Conservation (phyloP, 2,113 vertebrate species). For the Osmerus eperlanus region DNA sequence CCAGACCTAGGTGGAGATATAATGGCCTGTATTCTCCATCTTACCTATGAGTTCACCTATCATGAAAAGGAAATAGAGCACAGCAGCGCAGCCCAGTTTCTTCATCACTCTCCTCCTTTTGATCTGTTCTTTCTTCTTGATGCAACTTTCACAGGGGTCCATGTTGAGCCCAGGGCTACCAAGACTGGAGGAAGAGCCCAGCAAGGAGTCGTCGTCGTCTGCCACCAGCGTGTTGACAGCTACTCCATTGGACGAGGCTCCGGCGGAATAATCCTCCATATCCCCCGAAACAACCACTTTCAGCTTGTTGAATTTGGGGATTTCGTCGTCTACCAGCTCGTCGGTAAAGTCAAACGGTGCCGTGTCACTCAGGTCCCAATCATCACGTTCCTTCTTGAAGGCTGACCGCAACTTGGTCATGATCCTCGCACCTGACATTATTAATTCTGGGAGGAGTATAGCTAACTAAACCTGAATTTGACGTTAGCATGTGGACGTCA, state of each 20-base stretch:
- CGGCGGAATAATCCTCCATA: slow-evolving; percentile 60
- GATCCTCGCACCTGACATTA: slow-evolving; percentile 76
- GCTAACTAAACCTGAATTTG: neutral
- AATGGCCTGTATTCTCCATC: slow-evolving; percentile 23
- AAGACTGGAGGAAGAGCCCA: slow-evolving; percentile 66
- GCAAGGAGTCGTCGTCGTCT: slow-evolving; percentile 83
- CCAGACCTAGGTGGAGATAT: neutral
- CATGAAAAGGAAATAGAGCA: slow-evolving; percentile 94
- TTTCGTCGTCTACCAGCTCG: slow-evolving; percentile 75
- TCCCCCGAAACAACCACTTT: slow-evolving; percentile 88
- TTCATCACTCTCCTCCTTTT: slow-evolving; percentile 79
- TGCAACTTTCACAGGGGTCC: slow-evolving; percentile 82
- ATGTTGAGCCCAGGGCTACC: slow-evolving; percentile 52
- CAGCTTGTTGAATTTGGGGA: slow-evolving; percentile 82
- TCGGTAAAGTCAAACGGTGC: slow-evolving; percentile 85
- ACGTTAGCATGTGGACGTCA: too few relatives aligned
- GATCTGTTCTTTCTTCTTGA: slow-evolving; percentile 68
- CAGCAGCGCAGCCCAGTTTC: slow-evolving; percentile 77
- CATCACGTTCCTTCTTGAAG: slow-evolving; percentile 67
- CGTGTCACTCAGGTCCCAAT: slow-evolving; percentile 80
- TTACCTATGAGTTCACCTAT: slow-evolving; percentile 90
- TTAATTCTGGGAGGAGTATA: neutral
- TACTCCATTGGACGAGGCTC: slow-evolving; percentile 72
- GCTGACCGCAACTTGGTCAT: slow-evolving; percentile 77
- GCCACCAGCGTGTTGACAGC: slow-evolving; percentile 64